Percentiles rank a stretch among this genome's conserved stretches.
phyloP scores from a whole-genome alignment of 2,797 vertebrate genomes.

The Phyllotis vaccarum region DNA sequence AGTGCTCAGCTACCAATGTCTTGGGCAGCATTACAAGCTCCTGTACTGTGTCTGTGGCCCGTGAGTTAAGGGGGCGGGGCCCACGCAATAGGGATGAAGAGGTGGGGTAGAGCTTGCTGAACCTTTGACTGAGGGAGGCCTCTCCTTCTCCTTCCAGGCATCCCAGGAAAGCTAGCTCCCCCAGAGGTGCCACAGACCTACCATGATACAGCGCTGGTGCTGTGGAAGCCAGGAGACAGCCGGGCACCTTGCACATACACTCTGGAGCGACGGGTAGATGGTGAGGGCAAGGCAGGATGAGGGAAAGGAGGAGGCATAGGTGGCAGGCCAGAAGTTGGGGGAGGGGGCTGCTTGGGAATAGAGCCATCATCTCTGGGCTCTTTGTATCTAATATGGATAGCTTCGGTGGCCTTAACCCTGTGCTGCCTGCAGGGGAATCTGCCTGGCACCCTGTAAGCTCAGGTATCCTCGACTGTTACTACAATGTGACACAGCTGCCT shows the following conservation, averaged over 20 bases:
- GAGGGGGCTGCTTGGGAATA: not conserved
- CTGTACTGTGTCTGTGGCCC: constrained; percentile 95
- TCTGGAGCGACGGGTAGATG: constrained; percentile 93
- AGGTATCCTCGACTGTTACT: constrained; percentile 95
- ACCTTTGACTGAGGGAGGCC: not conserved
- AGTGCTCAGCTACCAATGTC: constrained; percentile 95
- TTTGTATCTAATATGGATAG: not conserved
- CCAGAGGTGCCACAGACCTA: constrained; percentile 98
- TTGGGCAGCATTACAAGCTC: constrained; percentile 95
- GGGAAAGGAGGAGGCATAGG: not conserved
- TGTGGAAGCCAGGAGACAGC: constrained; percentile 97
- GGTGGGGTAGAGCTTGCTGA: not conserved
- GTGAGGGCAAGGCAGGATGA: constrained; percentile 84
- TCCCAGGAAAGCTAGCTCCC: constrained; percentile 94
- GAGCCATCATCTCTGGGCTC: not conserved
- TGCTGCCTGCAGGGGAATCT: constrained; percentile 89
- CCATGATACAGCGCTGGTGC: constrained; percentile 95
- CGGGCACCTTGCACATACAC: constrained; percentile 96
- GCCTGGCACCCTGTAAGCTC: constrained; percentile 95
- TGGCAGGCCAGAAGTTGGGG: rapidly evolving
- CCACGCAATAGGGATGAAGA: not conserved
- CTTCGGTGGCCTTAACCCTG: not conserved
- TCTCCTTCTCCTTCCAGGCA: constrained; percentile 86
- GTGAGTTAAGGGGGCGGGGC: constrained; percentile 88
- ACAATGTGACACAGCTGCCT: constrained; percentile 94